Base-by-base conservation (phyloP, 2,113 vertebrate species). In the Eulemur macaco region DNA sequence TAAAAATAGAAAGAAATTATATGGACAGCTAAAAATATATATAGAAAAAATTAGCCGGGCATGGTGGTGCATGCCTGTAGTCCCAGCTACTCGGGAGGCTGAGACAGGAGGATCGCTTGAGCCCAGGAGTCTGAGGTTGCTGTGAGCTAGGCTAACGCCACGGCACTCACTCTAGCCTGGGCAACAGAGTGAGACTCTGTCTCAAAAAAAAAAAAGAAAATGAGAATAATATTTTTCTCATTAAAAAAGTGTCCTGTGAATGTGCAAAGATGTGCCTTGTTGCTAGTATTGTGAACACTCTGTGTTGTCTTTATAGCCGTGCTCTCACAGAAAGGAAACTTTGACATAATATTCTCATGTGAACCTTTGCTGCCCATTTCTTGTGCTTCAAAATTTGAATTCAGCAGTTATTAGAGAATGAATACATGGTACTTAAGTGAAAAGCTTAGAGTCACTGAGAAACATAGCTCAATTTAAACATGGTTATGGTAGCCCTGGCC, bases 341-440 rank as follows among this genome's bases (percentile, higher is more conserved):
- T 78, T 74, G 45, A 56, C 73, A 81, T 69, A 76, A 81, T 15
- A 34, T 92, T 91, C 87, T 92, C 18, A 83, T 64, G 82, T 77
- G 68, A 82, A 83, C n/a, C 54, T 96, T 91, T 81, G 74, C 29
- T 85, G 2, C 84, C 80, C 13, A 7, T 91, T 78, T 71, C 77
- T 96, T 92, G 3, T 25, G 42, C 68, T 94, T 95, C 94, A 74
- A 85, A 60, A 39, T 93, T 86, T 86, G 20, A 96, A 87, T 42
- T 81, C 60, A 86, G 10, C 39, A 39, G 29, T 87, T 93, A 76
- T 17, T 91, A 8, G 13, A 84, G 42, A 76, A 77, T 93, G n/a
- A 60, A 37, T 34, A 31, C 7, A 5, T 81, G 27, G 34, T 52
- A 85, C 42, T 93, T 81, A 85, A 42, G 8, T 71, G 21, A 84